phyloP scores from a whole-genome alignment of 2,888 invertebrate species.

The Ptilodon capucinus region DNA sequence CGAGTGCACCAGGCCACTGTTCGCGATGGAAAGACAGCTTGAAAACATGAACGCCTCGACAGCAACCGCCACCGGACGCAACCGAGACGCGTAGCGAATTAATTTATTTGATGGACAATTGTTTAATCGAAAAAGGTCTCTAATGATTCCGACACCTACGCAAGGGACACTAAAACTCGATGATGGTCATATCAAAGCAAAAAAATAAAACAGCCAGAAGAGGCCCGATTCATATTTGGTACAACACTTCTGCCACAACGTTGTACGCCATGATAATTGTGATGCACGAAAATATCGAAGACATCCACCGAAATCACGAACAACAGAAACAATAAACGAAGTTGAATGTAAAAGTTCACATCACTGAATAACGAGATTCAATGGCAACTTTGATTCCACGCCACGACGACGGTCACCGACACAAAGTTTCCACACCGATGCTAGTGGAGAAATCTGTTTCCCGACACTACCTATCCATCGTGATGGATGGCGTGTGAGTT shows the following conservation, averaged over 20 bases:
- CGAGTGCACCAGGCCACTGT: conserved; percentile 70
- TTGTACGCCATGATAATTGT: background rate
- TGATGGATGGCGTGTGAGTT: conserved; percentile 81
- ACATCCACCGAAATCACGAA: conserved; percentile 6
- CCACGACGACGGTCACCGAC: conserved; percentile 43
- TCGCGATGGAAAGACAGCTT: conserved; percentile 72
- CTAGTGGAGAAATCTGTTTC: conserved; percentile 73
- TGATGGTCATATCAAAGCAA: conserved; percentile 37
- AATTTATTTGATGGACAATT: conserved; percentile 76
- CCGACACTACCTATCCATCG: conserved; percentile 75
- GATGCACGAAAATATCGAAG: background rate
- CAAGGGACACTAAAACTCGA: conserved; percentile 36
- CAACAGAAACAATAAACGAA: conserved; percentile 25
- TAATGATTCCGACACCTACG: conserved; percentile 48
- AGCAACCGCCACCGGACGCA: conserved; percentile 77
- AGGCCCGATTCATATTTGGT: background rate
- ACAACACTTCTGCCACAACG: background rate
- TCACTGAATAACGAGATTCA: conserved; percentile 73
- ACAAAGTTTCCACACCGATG: conserved; percentile 59
- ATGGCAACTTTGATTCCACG: conserved; percentile 64
- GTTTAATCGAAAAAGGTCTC: conserved; percentile 66
- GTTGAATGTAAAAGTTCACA: conserved; percentile 60
- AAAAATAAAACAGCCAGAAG: conserved; percentile 6
- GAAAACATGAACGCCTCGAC: conserved; percentile 71
- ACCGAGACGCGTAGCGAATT: conserved; percentile 74